Percentiles rank a stretch among this genome's conserved stretches.
Conservation (phyloP, 2,797 vertebrate genomes). For the Dicrostonyx torquatus region DNA sequence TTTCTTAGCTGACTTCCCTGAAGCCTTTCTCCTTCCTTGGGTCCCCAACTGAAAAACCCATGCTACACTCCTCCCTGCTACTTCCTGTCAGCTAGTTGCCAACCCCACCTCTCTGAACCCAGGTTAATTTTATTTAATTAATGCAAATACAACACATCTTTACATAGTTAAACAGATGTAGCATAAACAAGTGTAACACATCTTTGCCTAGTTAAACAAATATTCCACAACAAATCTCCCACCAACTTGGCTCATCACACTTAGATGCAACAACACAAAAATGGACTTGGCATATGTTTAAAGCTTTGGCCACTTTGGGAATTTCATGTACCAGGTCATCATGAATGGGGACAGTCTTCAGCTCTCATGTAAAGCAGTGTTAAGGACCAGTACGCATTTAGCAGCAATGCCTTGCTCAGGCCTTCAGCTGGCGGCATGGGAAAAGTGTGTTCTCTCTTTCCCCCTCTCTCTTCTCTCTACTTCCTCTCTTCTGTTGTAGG, state of each 20-base stretch:
- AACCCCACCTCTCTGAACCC: neutral
- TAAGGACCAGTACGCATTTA: neutral
- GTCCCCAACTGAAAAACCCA: neutral
- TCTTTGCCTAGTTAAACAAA: neutral
- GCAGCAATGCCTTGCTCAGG: neutral
- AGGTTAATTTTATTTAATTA: neutral
- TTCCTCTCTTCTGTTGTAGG: neutral
- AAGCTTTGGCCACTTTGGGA: neutral
- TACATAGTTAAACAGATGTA: neutral
- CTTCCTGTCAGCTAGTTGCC: neutral
- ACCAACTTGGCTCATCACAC: neutral
- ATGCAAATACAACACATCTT: neutral
- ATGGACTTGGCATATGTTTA: neutral
- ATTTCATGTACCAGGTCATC: neutral
- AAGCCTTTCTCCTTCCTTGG: neutral
- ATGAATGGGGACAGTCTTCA: neutral
- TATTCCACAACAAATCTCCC: neutral
- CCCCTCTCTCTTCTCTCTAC: neutral
- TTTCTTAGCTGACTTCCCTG: neutral
- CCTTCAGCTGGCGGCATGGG: neutral
- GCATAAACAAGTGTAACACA: neutral
- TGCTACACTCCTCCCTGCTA: neutral
- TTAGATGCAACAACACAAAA: neutral
- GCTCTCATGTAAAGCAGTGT: neutral
- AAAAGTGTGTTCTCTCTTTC: neutral